Evolutionary conservation across 2,888 invertebrate genomes (phyloP).

Genomic region (Phania funesta): DNA sequence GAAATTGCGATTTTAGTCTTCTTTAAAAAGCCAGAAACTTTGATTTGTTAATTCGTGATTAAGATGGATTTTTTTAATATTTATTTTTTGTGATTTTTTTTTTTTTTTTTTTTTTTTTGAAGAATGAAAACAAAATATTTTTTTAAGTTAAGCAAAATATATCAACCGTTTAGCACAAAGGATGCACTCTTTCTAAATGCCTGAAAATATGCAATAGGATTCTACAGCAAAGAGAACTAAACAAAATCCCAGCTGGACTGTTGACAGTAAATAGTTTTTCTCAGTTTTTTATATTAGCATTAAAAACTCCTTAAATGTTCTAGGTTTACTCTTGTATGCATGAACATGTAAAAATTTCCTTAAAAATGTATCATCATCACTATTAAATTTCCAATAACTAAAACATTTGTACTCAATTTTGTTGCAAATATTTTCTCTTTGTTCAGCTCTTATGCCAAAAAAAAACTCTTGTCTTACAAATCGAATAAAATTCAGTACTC

Average conservation of each 20-base stretch:
- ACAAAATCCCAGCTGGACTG: not conserved
- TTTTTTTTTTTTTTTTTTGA: not conserved
- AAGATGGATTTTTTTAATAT: not conserved
- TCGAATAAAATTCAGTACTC: not conserved
- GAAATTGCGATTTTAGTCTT: too few species aligned
- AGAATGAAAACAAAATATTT: not conserved
- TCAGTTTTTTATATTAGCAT: conserved; percentile 4
- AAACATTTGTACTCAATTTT: not conserved
- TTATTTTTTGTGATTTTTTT: not conserved
- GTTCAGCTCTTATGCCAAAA: not conserved
- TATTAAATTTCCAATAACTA: conserved; percentile 8
- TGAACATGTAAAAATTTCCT: conserved; percentile 20
- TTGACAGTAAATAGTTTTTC: not conserved
- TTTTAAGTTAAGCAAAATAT: conserved; percentile 60
- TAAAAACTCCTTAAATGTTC: conserved; percentile 32
- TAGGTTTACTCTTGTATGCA: conserved; percentile 12
- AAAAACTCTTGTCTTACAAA: conserved; percentile 7
- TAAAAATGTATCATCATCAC: too few species aligned
- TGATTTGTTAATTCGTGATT: not conserved
- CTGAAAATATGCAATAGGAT: conserved; percentile 57
- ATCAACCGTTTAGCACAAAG: conserved; percentile 73
- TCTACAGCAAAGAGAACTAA: conserved; percentile 6
- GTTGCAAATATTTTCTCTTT: conserved; percentile 33
- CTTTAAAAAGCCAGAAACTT: too few species aligned
- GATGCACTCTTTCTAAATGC: conserved; percentile 77